Evolutionary conservation across 2,113 vertebrate species (phyloP), one percentile per base, ranked within the genome.

Genomic region (Lepisosteus osseus): DNA sequence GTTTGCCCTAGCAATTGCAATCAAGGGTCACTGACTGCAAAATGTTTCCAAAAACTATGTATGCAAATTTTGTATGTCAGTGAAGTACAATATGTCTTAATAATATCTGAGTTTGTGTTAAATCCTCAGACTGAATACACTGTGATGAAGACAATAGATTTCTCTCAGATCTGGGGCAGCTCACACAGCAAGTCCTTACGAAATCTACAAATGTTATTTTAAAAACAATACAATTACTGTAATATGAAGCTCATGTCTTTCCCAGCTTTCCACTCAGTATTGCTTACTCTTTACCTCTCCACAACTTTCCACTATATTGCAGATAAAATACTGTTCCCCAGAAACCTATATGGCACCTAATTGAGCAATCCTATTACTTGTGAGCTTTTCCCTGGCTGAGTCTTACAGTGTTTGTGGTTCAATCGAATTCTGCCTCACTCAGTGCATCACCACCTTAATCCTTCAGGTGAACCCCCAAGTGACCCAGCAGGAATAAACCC

Each of bases 271-370:
- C 82, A 80, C 72, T 85, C 70, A 76, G 77, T 76, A 54, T 51
- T 83, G 79, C 84, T 82, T 83, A 82, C 85, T 74, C 81, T 79
- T 77, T 78, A 80, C 70, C 72, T 67, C 84, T 81, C 86, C 86
- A 85, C 86, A 85, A 76, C 87, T 87, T 83, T 82, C 87, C 75
- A 79, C 81, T 81, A 84, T 85, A 86, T 83, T 84, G 85, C 79
- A 87, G 85, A 87, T 90, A 83, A 92, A 91, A 90, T 89, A 91
- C 81, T 80, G 78, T 80, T 86, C 88, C 83, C 87, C 79, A 82
- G 88, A 87, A 91, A 90, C 86, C 86, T 87, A 90, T 91, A 89
- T 88, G 89, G 89, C 86, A 90, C 85, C 86, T 91, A 92, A 91
- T 91, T 91, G 90, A 90, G 87, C 90, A 89, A 86, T 87, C 79